Evolutionary conservation across 2,797 vertebrate genomes (phyloP).

Genomic region (Apogon talboti): DNA sequence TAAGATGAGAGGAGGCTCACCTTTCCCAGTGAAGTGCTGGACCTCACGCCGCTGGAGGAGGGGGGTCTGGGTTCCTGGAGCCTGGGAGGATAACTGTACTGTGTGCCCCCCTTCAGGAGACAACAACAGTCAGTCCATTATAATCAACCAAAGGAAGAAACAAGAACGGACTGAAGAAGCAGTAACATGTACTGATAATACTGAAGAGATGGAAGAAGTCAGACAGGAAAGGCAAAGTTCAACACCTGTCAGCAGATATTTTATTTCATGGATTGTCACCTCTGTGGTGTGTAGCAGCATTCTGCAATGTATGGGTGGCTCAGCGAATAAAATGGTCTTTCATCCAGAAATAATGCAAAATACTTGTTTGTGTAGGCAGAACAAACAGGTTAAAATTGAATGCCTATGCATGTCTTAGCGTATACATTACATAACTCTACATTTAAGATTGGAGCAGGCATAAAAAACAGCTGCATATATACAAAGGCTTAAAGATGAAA

Average conservation of each 20-base stretch:
- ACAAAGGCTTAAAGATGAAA: constrained; percentile 9
- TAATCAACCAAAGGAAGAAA: constrained; percentile 71
- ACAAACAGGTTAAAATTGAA: constrained; percentile 8
- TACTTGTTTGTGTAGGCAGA: constrained; percentile 20
- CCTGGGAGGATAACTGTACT: constrained; percentile 79
- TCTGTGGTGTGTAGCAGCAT: constrained; percentile 17
- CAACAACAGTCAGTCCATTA: constrained; percentile 84
- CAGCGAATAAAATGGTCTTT: constrained; percentile 22
- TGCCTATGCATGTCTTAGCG: background rate
- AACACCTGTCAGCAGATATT: constrained; percentile 47
- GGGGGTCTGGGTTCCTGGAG: constrained; percentile 68
- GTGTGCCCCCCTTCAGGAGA: constrained; percentile 83
- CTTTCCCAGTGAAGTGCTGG: constrained; percentile 61
- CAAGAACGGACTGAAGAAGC: constrained; percentile 63
- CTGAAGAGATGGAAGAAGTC: constrained; percentile 57
- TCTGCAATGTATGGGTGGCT: constrained; percentile 6
- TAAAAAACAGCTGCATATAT: constrained; percentile 7
- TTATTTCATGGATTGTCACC: constrained; percentile 11
- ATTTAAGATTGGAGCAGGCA: background rate
- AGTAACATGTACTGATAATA: constrained; percentile 61
- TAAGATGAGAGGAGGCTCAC: constrained; percentile 75
- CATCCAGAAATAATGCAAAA: constrained; percentile 20
- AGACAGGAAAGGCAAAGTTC: constrained; percentile 50
- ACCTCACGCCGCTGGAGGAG: constrained; percentile 53
- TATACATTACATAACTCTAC: background rate